phyloP scores from a whole-genome alignment of 2,113 vertebrate genomes.

The Cardinalis cardinalis region DNA sequence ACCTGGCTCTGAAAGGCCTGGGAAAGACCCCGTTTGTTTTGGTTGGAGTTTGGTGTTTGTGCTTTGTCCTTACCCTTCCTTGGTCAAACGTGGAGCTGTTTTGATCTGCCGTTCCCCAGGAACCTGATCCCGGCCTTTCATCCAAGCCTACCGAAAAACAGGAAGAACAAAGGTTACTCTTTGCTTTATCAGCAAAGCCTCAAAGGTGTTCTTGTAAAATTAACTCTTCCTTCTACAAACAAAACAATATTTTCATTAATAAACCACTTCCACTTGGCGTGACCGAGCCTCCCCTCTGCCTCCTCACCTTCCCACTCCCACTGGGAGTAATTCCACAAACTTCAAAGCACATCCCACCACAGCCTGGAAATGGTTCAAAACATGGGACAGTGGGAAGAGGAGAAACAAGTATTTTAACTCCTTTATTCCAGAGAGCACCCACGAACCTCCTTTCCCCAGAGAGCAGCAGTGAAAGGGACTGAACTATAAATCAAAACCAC shows the following conservation, averaged over 20 bases:
- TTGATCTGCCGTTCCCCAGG: constrained; percentile 91
- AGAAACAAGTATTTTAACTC: not conserved
- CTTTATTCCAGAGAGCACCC: not conserved
- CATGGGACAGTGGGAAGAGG: not conserved
- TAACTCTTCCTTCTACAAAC: constrained; percentile 69
- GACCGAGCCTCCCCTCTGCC: constrained; percentile 1
- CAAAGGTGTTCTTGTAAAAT: constrained; percentile 55
- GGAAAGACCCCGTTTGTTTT: not conserved
- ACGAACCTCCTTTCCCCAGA: not conserved
- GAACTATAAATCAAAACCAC: not conserved
- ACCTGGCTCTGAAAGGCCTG: not conserved
- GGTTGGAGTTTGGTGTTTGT: not conserved
- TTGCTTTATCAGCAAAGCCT: constrained; percentile 63
- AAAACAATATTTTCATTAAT: constrained; percentile 60
- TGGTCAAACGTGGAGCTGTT: constrained; percentile 92
- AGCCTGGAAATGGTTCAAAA: not conserved
- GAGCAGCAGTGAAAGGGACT: fast-evolving
- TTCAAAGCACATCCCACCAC: constrained; percentile 26
- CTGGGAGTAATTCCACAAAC: not conserved
- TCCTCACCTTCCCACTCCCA: constrained; percentile 35
- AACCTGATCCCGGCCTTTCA: constrained; percentile 86
- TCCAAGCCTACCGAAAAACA: constrained; percentile 78
- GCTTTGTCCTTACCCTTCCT: constrained; percentile 82
- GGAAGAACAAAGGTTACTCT: constrained; percentile 59
- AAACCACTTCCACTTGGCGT: constrained; percentile 33